Conservation (phyloP, 2,797 vertebrate species). For the Crypturellus tataupa region DNA sequence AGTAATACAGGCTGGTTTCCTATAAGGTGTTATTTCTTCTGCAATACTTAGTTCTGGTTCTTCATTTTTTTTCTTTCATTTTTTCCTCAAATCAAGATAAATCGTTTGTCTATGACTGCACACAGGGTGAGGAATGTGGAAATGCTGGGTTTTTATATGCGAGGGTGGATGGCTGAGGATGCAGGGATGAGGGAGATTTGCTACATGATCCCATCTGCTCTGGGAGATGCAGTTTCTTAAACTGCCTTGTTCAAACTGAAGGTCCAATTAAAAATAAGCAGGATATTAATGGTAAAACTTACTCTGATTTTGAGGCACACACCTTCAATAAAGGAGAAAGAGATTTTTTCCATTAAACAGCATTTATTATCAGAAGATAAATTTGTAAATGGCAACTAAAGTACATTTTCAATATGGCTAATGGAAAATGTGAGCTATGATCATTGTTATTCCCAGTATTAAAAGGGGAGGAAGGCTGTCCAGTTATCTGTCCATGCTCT, state of each 20-base stretch:
- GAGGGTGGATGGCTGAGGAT: not conserved
- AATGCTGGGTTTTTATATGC: not conserved
- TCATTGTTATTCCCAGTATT: constrained; percentile 24
- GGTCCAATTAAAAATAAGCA: not conserved
- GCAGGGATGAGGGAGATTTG: not conserved
- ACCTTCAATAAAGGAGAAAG: constrained; percentile 60
- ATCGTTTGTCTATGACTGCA: constrained; percentile 33
- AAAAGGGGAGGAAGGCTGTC: constrained; percentile 25
- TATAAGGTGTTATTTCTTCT: constrained; percentile 65
- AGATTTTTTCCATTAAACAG: constrained; percentile 56
- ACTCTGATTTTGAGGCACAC: not conserved
- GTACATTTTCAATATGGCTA: constrained; percentile 61
- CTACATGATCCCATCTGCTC: not conserved
- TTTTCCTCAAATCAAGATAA: constrained; percentile 24
- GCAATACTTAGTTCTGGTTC: constrained; percentile 66
- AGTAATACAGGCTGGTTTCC: constrained; percentile 69
- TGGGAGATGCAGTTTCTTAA: constrained; percentile 41
- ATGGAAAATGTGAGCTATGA: constrained; percentile 27
- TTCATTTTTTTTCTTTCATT: not conserved
- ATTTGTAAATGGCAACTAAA: constrained; percentile 64
- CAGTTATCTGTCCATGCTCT: constrained; percentile 38
- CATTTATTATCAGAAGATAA: constrained; percentile 62
- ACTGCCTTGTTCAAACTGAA: constrained; percentile 19
- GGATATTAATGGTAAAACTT: not conserved
- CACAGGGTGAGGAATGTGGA: not conserved